Conservation (phyloP, 2,113 vertebrate species). For the Siphamia tubifer region DNA sequence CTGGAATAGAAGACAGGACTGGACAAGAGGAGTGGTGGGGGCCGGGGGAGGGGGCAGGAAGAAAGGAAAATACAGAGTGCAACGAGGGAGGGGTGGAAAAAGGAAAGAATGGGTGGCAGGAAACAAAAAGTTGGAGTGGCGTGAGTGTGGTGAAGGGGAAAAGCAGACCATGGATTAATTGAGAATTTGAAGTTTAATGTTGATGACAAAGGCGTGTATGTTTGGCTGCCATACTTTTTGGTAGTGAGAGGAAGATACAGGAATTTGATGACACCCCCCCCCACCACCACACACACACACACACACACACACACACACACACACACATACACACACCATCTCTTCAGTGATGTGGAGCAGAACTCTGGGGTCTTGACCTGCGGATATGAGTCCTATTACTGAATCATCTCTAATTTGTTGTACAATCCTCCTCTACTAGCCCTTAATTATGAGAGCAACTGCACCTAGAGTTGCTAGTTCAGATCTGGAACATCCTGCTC, state of each 20-base stretch:
- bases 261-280: too few relatives aligned
- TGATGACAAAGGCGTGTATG: constrained; percentile 4
- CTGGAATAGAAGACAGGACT: constrained; percentile 25
- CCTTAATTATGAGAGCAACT: constrained; percentile 18
- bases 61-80: constrained; percentile 22
- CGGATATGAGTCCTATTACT: constrained; percentile 14
- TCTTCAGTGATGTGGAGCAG: constrained; percentile 22
- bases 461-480: constrained; percentile 5
- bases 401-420: constrained; percentile 28
- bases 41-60: neutral
- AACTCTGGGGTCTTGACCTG: constrained; percentile 17
- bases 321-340: too few relatives aligned
- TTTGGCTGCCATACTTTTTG: neutral
- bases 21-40: neutral
- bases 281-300: too few relatives aligned
- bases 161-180: constrained; percentile 29
- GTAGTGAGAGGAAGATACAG: neutral
- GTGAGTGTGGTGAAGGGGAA: constrained; percentile 3
- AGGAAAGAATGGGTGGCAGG: constrained; percentile 26
- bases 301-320: too few relatives aligned
- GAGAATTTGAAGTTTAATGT: constrained; percentile 15
- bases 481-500: neutral
- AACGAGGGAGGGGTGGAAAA: constrained; percentile 35
- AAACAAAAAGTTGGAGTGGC: constrained; percentile 20
- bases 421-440: constrained; percentile 7